phyloP scores from a whole-genome alignment of 35 echinoderm and acorn worm genomes.

The Acanthaster planci region DNA sequence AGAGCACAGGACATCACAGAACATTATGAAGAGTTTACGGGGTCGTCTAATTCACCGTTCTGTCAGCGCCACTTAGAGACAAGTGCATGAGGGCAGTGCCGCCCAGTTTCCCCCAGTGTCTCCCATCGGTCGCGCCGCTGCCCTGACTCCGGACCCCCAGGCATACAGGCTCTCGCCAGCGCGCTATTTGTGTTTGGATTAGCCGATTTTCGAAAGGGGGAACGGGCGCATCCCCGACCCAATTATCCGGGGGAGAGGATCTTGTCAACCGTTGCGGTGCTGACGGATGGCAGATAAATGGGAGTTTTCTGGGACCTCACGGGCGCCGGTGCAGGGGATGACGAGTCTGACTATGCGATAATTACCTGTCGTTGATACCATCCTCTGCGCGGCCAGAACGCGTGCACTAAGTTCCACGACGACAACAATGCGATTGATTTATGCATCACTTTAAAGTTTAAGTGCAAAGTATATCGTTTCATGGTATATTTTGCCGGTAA shows the following conservation, averaged over 20 bases:
- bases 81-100: neutral
- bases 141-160: neutral
- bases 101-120: slow-evolving; percentile 3
- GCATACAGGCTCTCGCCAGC: too few relatives aligned
- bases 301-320: neutral
- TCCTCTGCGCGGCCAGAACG: too few relatives aligned
- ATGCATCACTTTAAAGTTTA: too few relatives aligned
- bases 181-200: slow-evolving; percentile 1
- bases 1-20: too few relatives aligned
- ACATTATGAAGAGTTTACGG: neutral
- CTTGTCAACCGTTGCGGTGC: neutral
- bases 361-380: neutral
- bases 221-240: slow-evolving; percentile 16
- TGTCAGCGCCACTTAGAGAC: slow-evolving; percentile 11
- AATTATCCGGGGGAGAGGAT: slow-evolving; percentile 16
- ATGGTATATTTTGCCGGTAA: too few relatives aligned
- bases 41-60: slow-evolving; percentile 11
- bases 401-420: too few relatives aligned
- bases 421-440: too few relatives aligned
- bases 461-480: too few relatives aligned
- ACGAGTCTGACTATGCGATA: neutral
- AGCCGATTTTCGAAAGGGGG: neutral
- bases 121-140: slow-evolving; percentile 11
- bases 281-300: slow-evolving; percentile 7
- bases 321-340: neutral